Evolutionary conservation across 92 coral and sea anemone genomes (phyloP).

Genomic region (Nematostella vectensis): DNA sequence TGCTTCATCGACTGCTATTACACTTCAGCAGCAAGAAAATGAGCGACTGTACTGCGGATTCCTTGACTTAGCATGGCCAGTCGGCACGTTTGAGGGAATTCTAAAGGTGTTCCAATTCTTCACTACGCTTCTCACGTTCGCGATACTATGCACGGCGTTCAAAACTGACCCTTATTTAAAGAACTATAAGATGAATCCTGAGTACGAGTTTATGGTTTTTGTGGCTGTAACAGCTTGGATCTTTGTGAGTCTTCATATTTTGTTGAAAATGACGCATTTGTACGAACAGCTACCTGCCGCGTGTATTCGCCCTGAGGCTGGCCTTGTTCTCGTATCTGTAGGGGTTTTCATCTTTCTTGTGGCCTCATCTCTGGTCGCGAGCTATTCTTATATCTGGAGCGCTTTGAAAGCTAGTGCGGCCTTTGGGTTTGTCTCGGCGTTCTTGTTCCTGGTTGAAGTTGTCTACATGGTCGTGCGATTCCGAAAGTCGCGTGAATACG

Average conservation of each 20-base stretch:
- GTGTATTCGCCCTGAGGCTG: slow-evolving; percentile 42
- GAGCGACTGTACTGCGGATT: slow-evolving; percentile 9
- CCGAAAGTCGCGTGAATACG: background rate
- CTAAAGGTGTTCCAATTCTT: slow-evolving; percentile 45
- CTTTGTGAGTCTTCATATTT: slow-evolving; percentile 62
- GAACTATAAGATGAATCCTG: background rate
- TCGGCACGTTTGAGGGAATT: slow-evolving; percentile 50
- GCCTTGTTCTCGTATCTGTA: slow-evolving; percentile 28
- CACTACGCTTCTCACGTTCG: slow-evolving; percentile 48
- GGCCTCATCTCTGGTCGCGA: slow-evolving; percentile 45
- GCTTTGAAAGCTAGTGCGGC: slow-evolving; percentile 39
- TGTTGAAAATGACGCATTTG: slow-evolving; percentile 47
- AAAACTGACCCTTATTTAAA: slow-evolving; percentile 1
- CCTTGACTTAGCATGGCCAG: slow-evolving; percentile 44
- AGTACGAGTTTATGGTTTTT: slow-evolving; percentile 62
- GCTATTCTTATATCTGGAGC: slow-evolving; percentile 6
- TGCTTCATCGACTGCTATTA: background rate
- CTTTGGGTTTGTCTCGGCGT: slow-evolving; percentile 56
- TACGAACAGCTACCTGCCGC: slow-evolving; percentile 63
- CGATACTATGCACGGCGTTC: slow-evolving; percentile 23
- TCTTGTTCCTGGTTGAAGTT: slow-evolving; percentile 48
- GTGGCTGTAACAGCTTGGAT: slow-evolving; percentile 65
- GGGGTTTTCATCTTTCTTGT: slow-evolving; percentile 44
- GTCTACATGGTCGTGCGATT: background rate
- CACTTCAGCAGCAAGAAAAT: background rate